Evolutionary conservation across 2,888 invertebrate species (phyloP), one percentile per base, ranked within the genome.

Genomic region (Luperina nickerlii): DNA sequence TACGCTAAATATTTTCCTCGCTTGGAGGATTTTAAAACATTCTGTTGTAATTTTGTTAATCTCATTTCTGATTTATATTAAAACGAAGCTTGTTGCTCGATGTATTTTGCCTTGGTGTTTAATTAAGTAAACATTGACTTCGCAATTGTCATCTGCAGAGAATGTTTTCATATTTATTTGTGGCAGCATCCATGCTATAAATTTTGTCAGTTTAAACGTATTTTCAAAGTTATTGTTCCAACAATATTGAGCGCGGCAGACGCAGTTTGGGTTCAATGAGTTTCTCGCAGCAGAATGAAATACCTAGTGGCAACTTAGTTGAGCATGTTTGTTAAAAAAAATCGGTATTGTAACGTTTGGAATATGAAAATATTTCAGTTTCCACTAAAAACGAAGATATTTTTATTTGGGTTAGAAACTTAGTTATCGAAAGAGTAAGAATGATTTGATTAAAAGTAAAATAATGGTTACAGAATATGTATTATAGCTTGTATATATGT

Each of bases 1-100:
- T 90, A 88, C 86, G 90, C 91, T 91, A 90, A 92, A 92, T 91
- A 91, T 92, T 93, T 91, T 86, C 89, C 78, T 79, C 87, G 87
- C 84, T 87, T 87, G 72, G 87, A 90, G 89, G 91, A 90, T 90
- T 92, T 91, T 89, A 90, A 90, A 92, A 91, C 86, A 86, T 87
- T 89, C 78, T 82, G 87, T 86, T 87, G 87, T 90, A 89, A 90
- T 88, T 89, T 83, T 76, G 87, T 89, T 90, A 89, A 85, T 89
- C 90, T 89, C 89, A 79, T 82, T 90, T 89, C 85, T 87, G 88
- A 88, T 89, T 87, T 85, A 87, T 87, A 87, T 82, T 77, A 77
- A 76, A 87, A 82, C 79, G 77, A 73, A 79, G 82, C 69, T 79
- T 75, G 62, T 79, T 76, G 68, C 65, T 72, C 72, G 65, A 77